phyloP scores from a whole-genome alignment of 2,888 invertebrate species.

The Dicyrtoma fusca region DNA sequence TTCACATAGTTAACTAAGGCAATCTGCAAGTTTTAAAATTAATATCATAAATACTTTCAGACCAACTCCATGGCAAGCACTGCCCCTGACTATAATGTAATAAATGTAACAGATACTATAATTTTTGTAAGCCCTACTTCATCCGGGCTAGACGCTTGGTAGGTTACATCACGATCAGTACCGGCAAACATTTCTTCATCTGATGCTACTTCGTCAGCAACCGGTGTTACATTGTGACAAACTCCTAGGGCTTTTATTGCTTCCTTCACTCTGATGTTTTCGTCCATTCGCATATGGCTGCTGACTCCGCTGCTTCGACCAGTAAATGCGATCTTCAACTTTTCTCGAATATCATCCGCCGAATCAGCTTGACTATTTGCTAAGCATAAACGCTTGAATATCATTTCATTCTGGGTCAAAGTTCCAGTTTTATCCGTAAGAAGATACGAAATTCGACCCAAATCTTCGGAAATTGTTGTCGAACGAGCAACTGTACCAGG shows the following conservation, averaged over 20 bases:
- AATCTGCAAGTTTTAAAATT: slow-evolving; percentile 61
- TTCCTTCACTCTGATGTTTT: slow-evolving; percentile 65
- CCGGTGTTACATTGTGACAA: slow-evolving; percentile 99
- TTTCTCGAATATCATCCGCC: slow-evolving; percentile 48
- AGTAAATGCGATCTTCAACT: slow-evolving; percentile 44
- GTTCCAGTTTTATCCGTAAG: slow-evolving; percentile 98
- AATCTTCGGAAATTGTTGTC: slow-evolving; percentile 97
- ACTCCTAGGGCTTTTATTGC: slow-evolving; percentile 92
- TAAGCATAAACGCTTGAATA: slow-evolving; percentile 74
- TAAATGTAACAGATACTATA: too few species aligned
- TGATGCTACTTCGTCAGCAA: slow-evolving; percentile 70
- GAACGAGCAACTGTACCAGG: slow-evolving; percentile 93
- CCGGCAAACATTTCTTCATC: slow-evolving; percentile 51
- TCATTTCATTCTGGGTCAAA: slow-evolving; percentile 98
- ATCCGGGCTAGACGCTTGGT: slow-evolving; percentile 77
- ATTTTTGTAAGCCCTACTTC: slow-evolving; percentile 66
- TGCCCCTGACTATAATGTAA: too few species aligned
- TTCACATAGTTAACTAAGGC: slow-evolving; percentile 76
- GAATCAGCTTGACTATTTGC: slow-evolving; percentile 50
- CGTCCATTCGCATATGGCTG: slow-evolving; percentile 41
- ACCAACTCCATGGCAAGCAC: too few species aligned
- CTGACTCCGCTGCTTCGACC: background rate
- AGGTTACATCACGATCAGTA: slow-evolving; percentile 60
- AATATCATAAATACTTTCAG: too few species aligned
- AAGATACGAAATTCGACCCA: slow-evolving; percentile 95